These are phyloP conservation scores for Oryzaephilus surinamensis DNA, from an alignment of 1,140 invertebrate genomes.

Conservation along the genomic window DNA sequence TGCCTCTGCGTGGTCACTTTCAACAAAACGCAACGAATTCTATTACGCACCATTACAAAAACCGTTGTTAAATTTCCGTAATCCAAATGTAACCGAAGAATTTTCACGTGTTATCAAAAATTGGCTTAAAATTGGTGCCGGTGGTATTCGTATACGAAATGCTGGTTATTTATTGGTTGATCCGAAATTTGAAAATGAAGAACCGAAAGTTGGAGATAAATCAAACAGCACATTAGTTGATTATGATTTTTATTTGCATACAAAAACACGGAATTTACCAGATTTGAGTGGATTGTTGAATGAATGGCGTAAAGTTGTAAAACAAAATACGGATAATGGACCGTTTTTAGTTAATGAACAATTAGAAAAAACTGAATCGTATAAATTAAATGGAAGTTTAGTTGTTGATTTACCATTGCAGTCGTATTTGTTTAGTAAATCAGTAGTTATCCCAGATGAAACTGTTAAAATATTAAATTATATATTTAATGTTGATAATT, in stretches of 20 bases:
- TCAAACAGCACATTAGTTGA: conserved; percentile 32
- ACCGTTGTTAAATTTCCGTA: conserved; percentile 58
- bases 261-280: conserved; percentile 45
- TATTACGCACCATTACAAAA: conserved; percentile 48
- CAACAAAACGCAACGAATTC: conserved; percentile 42
- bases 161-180: conserved; percentile 54
- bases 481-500: conserved; percentile 25
- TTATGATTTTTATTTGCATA: conserved; percentile 50
- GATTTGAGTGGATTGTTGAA: conserved; percentile 45
- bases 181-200: conserved; percentile 40
- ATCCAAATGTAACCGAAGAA: conserved; percentile 43
- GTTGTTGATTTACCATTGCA: conserved; percentile 34
- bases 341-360: conserved; percentile 34
- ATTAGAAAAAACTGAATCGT: conserved; percentile 26
- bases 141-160: conserved; percentile 62
- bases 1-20: conserved; percentile 51
- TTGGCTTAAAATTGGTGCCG: conserved; percentile 59
- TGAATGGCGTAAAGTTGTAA: conserved; percentile 45
- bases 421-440: conserved; percentile 24
- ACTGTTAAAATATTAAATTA: conserved; percentile 18
- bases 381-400: conserved; percentile 28
- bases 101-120: conserved; percentile 53
- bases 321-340: conserved; percentile 40
- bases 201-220: conserved; percentile 14
- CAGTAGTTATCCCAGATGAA: conserved; percentile 17